Percentiles rank a stretch among this genome's conserved stretches.
Conservation (phyloP, 2,113 vertebrate species). For the Sinocyclocheilus anophthalmus region DNA sequence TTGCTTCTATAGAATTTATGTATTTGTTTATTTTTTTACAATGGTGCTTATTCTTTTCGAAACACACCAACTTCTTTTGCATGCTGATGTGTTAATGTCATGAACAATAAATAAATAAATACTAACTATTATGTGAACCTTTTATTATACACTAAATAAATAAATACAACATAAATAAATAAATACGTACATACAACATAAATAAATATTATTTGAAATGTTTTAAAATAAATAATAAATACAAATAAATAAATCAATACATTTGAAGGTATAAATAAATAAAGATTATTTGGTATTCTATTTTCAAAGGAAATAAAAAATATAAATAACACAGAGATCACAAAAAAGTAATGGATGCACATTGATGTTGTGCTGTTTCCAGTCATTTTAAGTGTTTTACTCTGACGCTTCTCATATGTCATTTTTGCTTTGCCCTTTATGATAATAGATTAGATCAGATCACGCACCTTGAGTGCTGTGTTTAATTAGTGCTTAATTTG, state of each 20-base stretch:
- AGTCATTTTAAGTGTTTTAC: neutral
- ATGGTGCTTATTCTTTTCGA: neutral
- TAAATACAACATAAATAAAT: neutral
- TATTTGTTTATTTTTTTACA: neutral
- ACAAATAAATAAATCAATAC: too few relatives aligned
- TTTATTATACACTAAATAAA: neutral
- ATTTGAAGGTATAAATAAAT: too few relatives aligned
- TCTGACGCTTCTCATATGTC: neutral
- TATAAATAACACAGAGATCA: too few relatives aligned
- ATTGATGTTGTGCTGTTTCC: neutral
- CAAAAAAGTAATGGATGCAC: too few relatives aligned
- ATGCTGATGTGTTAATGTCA: too few relatives aligned
- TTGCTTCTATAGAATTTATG: too few relatives aligned
- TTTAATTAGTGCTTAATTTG: slow-evolving; percentile 8
- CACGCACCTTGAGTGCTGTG: neutral
- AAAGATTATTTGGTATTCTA: too few relatives aligned
- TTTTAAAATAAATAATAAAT: too few relatives aligned
- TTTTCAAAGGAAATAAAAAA: too few relatives aligned
- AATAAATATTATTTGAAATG: too few relatives aligned
- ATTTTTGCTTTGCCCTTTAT: neutral
- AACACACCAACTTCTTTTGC: neutral
- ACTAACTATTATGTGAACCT: neutral
- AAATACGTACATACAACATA: too few relatives aligned
- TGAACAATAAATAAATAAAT: too few relatives aligned
- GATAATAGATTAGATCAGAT: neutral